phyloP scores from a whole-genome alignment of 1,140 invertebrate genomes.

The Wasmannia auropunctata region DNA sequence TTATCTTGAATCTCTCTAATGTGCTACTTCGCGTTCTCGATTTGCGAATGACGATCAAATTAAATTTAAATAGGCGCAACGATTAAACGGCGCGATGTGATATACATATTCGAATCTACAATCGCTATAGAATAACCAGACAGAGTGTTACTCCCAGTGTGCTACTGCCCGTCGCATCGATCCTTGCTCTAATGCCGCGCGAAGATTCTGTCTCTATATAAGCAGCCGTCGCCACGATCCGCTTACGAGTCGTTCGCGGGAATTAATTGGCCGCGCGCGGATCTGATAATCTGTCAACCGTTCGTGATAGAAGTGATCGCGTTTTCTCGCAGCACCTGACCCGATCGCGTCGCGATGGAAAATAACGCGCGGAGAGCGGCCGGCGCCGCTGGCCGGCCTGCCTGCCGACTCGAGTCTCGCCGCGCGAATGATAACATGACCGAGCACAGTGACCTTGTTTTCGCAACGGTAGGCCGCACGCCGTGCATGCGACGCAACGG shows the following conservation, averaged over 20 bases:
- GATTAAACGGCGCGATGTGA: background rate
- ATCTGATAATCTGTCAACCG: background rate
- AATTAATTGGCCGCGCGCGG: background rate
- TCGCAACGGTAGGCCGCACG: background rate
- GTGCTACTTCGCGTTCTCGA: background rate
- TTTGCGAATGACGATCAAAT: background rate
- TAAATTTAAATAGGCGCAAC: background rate
- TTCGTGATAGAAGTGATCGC: background rate
- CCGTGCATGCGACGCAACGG: background rate
- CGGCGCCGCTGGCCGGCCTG: background rate
- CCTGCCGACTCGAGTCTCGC: background rate
- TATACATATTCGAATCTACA: background rate
- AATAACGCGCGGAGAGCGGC: background rate
- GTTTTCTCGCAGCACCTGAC: background rate
- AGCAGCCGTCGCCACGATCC: background rate
- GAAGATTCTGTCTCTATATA: background rate
- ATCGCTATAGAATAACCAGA: background rate
- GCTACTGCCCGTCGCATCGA: background rate
- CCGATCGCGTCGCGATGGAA: background rate
- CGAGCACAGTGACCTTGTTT: slow-evolving; percentile 7
- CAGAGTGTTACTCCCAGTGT: background rate
- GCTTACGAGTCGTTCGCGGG: background rate
- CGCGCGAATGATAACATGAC: background rate
- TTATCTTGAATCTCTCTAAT: background rate
- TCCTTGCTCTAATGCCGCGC: background rate